Evolutionary conservation across 2,797 vertebrate species (phyloP).

Genomic region (Bradypodion pumilum): DNA sequence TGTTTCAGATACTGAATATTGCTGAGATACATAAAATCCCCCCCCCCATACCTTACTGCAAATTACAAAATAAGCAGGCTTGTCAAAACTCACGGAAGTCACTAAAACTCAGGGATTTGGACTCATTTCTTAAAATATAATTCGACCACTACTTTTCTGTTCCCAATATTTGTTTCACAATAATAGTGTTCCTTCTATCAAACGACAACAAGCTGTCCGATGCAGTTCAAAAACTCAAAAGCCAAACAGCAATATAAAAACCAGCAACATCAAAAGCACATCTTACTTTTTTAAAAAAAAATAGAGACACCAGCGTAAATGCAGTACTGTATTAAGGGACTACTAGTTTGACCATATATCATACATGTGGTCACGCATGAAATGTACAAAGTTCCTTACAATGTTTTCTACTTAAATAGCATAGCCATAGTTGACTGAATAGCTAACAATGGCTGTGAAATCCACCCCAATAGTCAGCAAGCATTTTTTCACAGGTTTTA

Average conservation of each 20-base stretch:
- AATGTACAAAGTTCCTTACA: neutral
- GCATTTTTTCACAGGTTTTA: neutral
- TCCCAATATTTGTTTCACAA: constrained; percentile 31
- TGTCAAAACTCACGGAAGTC: neutral
- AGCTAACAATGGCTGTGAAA: neutral
- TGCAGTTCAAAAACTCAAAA: neutral
- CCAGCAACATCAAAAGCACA: neutral
- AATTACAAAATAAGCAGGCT: neutral
- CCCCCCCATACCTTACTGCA: accelerated
- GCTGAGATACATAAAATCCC: neutral
- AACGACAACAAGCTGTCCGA: neutral
- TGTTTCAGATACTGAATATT: neutral
- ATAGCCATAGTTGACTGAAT: neutral
- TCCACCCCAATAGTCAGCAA: neutral
- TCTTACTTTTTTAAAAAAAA: too few species aligned
- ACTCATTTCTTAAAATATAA: constrained; percentile 12
- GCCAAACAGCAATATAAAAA: constrained; percentile 3
- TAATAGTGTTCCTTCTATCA: neutral
- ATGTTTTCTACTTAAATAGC: neutral
- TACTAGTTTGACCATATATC: neutral
- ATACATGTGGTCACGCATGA: neutral
- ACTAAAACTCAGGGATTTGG: neutral
- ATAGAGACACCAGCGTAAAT: accelerated
- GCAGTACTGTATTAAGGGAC: neutral
- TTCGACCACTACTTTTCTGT: accelerated